Percentiles rank a stretch among this genome's conserved stretches.
Evolutionary conservation across 2,797 vertebrate genomes (phyloP).

Genomic region (Setipinna tenuifilis): DNA sequence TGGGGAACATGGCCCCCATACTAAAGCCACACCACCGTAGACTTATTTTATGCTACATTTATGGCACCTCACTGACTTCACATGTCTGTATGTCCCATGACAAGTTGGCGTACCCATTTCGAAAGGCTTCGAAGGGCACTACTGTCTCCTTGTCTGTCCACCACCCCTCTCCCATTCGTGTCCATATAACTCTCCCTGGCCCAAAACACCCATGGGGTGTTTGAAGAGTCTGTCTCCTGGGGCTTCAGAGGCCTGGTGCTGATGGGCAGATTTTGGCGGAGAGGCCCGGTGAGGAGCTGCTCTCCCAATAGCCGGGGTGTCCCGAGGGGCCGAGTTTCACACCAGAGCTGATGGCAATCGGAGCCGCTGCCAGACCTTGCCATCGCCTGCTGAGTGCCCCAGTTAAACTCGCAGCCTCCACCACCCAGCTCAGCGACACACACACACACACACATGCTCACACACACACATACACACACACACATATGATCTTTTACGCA

Average conservation of each 20-base stretch:
- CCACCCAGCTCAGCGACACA: neutral
- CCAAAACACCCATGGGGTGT: neutral
- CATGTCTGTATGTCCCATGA: too few relatives aligned
- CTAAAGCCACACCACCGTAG: neutral
- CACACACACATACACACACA: too few relatives aligned
- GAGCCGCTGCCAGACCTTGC: slow-evolving; percentile 42
- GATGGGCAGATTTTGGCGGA: slow-evolving; percentile 7
- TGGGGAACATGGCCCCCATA: neutral
- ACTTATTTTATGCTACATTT: too few relatives aligned
- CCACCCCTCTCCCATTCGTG: neutral
- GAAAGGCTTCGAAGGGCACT: too few relatives aligned
- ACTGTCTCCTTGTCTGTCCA: too few relatives aligned
- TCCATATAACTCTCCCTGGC: neutral
- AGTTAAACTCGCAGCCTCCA: slow-evolving; percentile 62
- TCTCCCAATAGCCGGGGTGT: neutral
- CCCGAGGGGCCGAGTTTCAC: neutral
- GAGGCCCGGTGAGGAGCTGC: neutral
- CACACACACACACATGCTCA: neutral
- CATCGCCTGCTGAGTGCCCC: slow-evolving; percentile 65
- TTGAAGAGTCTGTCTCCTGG: neutral
- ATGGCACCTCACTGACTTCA: too few relatives aligned
- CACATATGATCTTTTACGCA: neutral
- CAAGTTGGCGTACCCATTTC: too few relatives aligned
- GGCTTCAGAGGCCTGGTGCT: neutral
- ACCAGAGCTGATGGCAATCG: slow-evolving; percentile 20